phyloP scores from a whole-genome alignment of 1,140 invertebrate genomes.

The Phenacoccus solenopsis region DNA sequence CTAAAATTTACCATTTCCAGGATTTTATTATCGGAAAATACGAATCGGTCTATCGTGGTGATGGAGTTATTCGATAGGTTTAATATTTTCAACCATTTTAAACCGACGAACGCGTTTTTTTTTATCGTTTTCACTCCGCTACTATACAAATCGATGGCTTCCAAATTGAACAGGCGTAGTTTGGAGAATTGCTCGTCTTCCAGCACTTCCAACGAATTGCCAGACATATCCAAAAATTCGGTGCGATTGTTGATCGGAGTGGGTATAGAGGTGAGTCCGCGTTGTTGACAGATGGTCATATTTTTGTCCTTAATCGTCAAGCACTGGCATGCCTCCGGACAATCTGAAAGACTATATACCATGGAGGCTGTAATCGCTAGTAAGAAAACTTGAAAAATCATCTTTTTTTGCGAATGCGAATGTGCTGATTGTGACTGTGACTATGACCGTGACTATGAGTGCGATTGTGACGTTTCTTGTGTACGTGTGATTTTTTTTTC shows the following conservation, averaged over 20 bases:
- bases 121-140: not conserved
- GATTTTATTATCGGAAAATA: not conserved
- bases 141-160: not conserved
- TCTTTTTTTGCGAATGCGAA: too few species aligned
- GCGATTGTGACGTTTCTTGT: too few species aligned
- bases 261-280: not conserved
- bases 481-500: too few species aligned
- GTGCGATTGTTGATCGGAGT: not conserved
- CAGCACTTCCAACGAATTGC: not conserved
- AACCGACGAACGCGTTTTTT: not conserved
- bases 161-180: not conserved
- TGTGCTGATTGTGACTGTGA: too few species aligned
- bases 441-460: too few species aligned
- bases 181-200: not conserved
- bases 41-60: not conserved
- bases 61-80: not conserved
- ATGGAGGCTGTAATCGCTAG: too few species aligned
- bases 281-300: not conserved
- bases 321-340: not conserved
- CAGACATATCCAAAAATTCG: not conserved
- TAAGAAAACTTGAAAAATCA: too few species aligned
- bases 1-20: not conserved
- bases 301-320: not conserved
- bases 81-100: not conserved
- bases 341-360: not conserved